Base-by-base conservation (phyloP, 2,888 invertebrate genomes). In the Tromatobia lineatoria region DNA sequence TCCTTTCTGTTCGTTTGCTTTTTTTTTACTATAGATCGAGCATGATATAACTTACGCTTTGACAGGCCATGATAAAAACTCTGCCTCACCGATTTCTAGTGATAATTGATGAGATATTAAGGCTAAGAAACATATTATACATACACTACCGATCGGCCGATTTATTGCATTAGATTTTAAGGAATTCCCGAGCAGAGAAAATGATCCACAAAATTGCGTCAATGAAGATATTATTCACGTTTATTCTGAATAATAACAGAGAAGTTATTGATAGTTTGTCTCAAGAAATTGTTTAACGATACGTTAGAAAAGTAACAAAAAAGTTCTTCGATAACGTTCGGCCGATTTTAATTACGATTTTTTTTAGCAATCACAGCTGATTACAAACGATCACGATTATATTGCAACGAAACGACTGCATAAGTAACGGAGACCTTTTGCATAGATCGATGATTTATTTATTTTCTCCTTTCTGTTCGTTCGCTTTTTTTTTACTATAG, bases 291-390 rank as follows among this genome's bases (percentile, higher is more conserved):
- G n/a, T n/a, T n/a, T n/a, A n/a, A n/a, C n/a, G n/a, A n/a, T n/a
- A n/a, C n/a, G n/a, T n/a, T n/a, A n/a, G n/a, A n/a, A n/a, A n/a
- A n/a, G n/a, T n/a, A n/a, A n/a, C n/a, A n/a, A n/a, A n/a, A n/a
- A n/a, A n/a, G n/a, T n/a, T n/a, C n/a, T n/a, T n/a, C n/a, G n/a
- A n/a, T n/a, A n/a, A n/a, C n/a, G n/a, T n/a, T n/a, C n/a, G n/a
- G n/a, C n/a, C n/a, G n/a, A n/a, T n/a, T n/a, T n/a, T n/a, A n/a
- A n/a, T n/a, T n/a, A n/a, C n/a, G n/a, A n/a, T n/a, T n/a, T n/a
- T n/a, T n/a, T n/a, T n/a, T n/a, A n/a, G n/a, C n/a, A n/a, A n/a
- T 13, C 29, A 45, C 52, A 54, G 42, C 67, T 77, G 67, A 59
- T 25, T 50, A 20, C n/a, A 20, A 61, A 61, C 34, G 47, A 34